phyloP scores from a whole-genome alignment of 1,140 invertebrate species.

The Papilio polyxenes region DNA sequence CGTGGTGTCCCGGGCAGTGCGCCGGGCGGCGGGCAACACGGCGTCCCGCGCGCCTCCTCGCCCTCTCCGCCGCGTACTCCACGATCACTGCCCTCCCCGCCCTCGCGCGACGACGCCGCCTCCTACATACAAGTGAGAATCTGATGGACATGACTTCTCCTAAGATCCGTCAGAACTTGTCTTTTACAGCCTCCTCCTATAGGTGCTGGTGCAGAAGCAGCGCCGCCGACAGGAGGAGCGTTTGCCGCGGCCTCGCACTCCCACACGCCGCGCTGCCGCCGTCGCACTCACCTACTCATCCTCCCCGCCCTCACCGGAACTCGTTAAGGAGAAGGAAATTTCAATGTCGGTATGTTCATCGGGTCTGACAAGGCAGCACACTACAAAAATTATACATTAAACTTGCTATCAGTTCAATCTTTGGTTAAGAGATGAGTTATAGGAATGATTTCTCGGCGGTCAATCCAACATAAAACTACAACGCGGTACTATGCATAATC shows the following conservation, averaged over 20 bases:
- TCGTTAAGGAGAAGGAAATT: neutral
- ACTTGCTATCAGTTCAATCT: too few species aligned
- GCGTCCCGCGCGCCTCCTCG: slow-evolving; percentile 17
- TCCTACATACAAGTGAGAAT: slow-evolving; percentile 43
- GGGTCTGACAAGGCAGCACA: neutral
- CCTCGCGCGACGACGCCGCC: slow-evolving; percentile 38
- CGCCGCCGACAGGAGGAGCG: slow-evolving; percentile 31
- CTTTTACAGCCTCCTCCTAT: neutral
- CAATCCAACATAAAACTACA: neutral
- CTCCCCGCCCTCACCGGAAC: neutral
- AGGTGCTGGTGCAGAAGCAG: slow-evolving; percentile 46
- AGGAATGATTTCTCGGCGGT: neutral
- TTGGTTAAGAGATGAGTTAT: neutral
- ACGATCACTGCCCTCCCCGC: neutral
- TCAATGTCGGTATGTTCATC: neutral
- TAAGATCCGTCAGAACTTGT: neutral
- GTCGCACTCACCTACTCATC: too few species aligned
- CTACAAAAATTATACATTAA: neutral
- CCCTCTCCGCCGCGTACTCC: neutral
- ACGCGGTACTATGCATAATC: too few species aligned
- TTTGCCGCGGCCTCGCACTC: slow-evolving; percentile 40
- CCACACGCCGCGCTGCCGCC: neutral
- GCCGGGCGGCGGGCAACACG: neutral
- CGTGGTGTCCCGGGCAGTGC: neutral
- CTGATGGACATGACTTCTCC: neutral